Conservation (phyloP, 2,797 vertebrate species). For the Hoplostethus atlanticus region DNA sequence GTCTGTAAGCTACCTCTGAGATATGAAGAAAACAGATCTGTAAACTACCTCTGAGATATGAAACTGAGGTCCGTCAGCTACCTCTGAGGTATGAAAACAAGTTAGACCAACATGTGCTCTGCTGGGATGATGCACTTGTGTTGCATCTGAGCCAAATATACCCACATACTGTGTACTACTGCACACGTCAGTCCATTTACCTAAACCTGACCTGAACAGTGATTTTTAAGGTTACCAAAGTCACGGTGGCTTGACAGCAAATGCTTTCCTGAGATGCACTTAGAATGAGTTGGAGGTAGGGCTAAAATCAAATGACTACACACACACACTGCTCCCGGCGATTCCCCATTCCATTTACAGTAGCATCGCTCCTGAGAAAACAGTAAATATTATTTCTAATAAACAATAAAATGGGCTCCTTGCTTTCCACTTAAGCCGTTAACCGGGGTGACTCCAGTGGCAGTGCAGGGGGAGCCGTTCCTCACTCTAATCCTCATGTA, state of each 20-base stretch:
- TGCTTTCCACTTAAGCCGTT: slow-evolving; percentile 62
- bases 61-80: neutral
- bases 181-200: slow-evolving; percentile 32
- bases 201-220: slow-evolving; percentile 38
- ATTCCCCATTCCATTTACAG: slow-evolving; percentile 40
- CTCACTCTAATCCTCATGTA: slow-evolving; percentile 79
- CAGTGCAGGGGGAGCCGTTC: slow-evolving; percentile 49
- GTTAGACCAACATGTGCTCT: neutral
- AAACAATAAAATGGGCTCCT: slow-evolving; percentile 56
- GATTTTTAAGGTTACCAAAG: slow-evolving; percentile 44
- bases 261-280: slow-evolving; percentile 46
- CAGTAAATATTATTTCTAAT: slow-evolving; percentile 54
- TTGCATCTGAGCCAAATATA: slow-evolving; percentile 23
- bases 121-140: slow-evolving; percentile 6
- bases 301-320: slow-evolving; percentile 37
- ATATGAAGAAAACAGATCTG: too few species aligned
- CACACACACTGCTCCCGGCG: neutral
- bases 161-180: neutral
- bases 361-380: slow-evolving; percentile 13
- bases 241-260: slow-evolving; percentile 30
- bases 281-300: slow-evolving; percentile 35
- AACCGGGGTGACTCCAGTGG: slow-evolving; percentile 51
- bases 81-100: slow-evolving; percentile 5
- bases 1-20: neutral
- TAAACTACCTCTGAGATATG: too few species aligned